Percentiles rank a stretch among this genome's conserved stretches.
These are phyloP conservation scores for Hartigia nigra DNA, from an alignment of 2,888 invertebrate genomes.

Conservation along the genomic window DNA sequence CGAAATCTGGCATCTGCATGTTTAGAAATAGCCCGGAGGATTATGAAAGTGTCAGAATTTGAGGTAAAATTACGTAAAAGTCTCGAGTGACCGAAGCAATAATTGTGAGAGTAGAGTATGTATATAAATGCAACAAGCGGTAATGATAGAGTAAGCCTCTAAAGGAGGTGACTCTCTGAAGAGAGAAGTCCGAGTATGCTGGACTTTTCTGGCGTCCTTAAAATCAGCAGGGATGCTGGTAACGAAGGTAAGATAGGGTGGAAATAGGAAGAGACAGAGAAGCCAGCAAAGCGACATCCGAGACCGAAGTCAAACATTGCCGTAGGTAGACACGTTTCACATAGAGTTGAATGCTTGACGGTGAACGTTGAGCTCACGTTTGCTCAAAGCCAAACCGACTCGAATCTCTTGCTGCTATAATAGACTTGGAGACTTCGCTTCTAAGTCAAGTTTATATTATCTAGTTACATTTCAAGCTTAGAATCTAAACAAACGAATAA, in stretches of 20 bases:
- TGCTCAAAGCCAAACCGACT: conserved; percentile 47
- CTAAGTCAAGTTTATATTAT: conserved; percentile 50
- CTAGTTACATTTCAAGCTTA: conserved; percentile 53
- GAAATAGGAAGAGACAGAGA: conserved; percentile 24
- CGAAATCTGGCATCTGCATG: neutral
- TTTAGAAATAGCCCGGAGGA: neutral
- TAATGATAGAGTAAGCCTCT: no score
- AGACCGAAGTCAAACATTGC: conserved; percentile 57
- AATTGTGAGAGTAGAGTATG: no score
- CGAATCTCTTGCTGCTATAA: conserved; percentile 13
- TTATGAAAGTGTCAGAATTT: neutral
- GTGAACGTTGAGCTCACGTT: conserved; percentile 12
- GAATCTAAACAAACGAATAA: conserved; percentile 54
- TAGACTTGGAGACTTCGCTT: conserved; percentile 18
- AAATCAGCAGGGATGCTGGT: neutral
- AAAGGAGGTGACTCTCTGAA: neutral
- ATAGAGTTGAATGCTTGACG: neutral
- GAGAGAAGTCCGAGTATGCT: neutral
- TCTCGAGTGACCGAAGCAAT: neutral
- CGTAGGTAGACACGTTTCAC: conserved; percentile 28
- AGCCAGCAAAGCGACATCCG: conserved; percentile 46
- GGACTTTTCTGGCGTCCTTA: neutral
- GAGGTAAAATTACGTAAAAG: neutral
- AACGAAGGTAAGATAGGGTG: conserved; percentile 14
- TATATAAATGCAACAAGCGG: no score